Base-by-base conservation (phyloP, 2,888 invertebrate genomes). In the Melieria omissa region DNA sequence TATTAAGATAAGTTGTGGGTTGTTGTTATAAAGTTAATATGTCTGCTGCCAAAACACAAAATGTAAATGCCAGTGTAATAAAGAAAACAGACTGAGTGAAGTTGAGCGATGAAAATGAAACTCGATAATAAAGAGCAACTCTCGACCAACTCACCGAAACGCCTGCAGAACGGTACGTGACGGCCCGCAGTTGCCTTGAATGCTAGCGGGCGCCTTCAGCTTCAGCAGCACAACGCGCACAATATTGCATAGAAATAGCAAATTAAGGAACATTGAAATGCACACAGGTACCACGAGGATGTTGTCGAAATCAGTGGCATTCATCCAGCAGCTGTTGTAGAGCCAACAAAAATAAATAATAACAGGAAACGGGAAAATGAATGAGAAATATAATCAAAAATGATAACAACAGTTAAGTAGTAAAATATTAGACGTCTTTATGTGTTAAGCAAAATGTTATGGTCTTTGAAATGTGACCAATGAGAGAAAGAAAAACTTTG, bases 201-300 rank as follows among this genome's bases (percentile, higher is more conserved):
- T 92, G 66, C 91, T 91, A 63, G 86, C 87, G n/a, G 87, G 87
- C 54, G 93, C 93, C 78, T 93, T 91, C 78, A 96, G 88, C 86
- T 96, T 96, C 67, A 93, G 90, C 80, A 95, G 90, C 74, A 97
- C 89, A 69, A 96, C 96, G 77, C 96, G 90, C 73, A 96, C 93
- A 81, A 97, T 96, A 88, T 96, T 97, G 88, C 94, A 93, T 75
- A 96, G 90, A 87, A 97, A 96, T 78, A 92, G 89, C 61, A 96
- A 88, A 87, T 96, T 96, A 76, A 95, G 90, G 79, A 93, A 88
- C 86, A 96, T 92, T 52, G 95, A 94, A 67, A 91, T 89, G 83
- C 92, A 92, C 45, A 95, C 96, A 46, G 94, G 93, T 75, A 92
- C 91, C 65, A 92, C 90, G 75, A 96, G 90, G 82, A 95, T 93